A percentile compares a stretch with the other conserved stretches of the same genome.
Conservation (phyloP, 2,888 invertebrate genomes). For the Gari tellinella region DNA sequence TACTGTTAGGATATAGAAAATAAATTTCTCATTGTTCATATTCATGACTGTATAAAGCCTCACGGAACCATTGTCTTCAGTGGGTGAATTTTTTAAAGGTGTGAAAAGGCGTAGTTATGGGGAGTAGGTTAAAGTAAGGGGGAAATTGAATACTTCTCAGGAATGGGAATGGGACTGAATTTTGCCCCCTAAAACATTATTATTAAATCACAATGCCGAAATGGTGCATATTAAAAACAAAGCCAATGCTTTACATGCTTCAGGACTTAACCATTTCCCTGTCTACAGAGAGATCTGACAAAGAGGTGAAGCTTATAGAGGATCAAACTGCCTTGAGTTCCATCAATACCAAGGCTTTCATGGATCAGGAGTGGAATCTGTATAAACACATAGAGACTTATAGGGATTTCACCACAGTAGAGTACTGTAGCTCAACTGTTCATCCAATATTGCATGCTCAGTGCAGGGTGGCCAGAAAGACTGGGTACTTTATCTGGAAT, state of each 20-base stretch:
- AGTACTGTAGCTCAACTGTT: constrained; percentile 69
- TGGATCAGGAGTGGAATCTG: constrained; percentile 75
- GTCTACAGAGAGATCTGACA: constrained; percentile 65
- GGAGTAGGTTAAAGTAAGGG: no score
- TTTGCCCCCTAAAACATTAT: no score
- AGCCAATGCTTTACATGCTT: not conserved
- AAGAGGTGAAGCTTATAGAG: constrained; percentile 70
- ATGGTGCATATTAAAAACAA: no score
- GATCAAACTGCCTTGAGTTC: constrained; percentile 70
- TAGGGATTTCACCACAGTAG: constrained; percentile 65
- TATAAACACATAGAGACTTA: constrained; percentile 75
- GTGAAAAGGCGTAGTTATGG: no score
- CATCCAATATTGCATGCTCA: constrained; percentile 73
- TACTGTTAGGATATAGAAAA: no score
- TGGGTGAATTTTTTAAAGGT: no score
- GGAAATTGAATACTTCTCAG: no score
- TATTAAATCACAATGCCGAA: no score
- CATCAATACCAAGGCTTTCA: constrained; percentile 70
- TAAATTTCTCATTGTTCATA: no score
- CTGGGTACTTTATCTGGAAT: constrained; percentile 79
- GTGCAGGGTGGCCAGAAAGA: constrained; percentile 71
- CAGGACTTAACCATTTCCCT: constrained; percentile 75
- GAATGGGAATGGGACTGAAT: no score
- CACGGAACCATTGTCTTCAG: no score
- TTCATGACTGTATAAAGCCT: no score